A percentile compares a stretch with the other conserved stretches of the same genome.
Conservation (phyloP, 53 echinoderm and acorn worm genomes). For the Echinarachnius parma region DNA sequence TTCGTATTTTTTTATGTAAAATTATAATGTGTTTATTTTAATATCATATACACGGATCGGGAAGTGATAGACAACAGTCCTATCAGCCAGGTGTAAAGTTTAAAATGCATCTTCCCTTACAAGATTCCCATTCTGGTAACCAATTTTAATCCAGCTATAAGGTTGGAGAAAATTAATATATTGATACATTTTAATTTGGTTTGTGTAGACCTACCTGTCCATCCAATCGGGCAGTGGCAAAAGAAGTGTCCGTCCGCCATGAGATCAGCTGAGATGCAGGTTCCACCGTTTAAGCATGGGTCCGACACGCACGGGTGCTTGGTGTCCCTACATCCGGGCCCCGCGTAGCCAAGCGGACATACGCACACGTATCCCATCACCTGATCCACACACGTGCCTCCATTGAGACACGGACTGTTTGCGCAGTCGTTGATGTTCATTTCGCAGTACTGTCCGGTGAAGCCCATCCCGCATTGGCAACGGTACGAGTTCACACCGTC, state of each 20-base stretch:
- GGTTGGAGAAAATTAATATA: too few relatives aligned
- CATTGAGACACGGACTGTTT: conserved; percentile 68
- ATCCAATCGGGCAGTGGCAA: conserved; percentile 66
- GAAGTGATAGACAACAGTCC: too few relatives aligned
- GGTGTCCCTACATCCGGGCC: conserved; percentile 60
- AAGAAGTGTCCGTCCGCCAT: conserved; percentile 48
- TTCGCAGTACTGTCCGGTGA: conserved; percentile 68
- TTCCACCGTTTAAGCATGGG: conserved; percentile 69
- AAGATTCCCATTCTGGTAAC: too few relatives aligned
- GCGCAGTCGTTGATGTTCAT: conserved; percentile 79
- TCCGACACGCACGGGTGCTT: conserved; percentile 72
- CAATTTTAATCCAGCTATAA: too few relatives aligned
- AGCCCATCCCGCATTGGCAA: conserved; percentile 73
- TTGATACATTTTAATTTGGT: too few relatives aligned
- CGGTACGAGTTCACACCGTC: conserved; percentile 66
- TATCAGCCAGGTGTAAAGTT: too few relatives aligned
- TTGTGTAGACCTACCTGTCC: conserved; percentile 65
- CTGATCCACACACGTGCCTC: conserved; percentile 83
- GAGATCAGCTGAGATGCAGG: conserved; percentile 48
- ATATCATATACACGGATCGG: too few relatives aligned
- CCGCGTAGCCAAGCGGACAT: conserved; percentile 75
- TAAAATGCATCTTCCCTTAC: too few relatives aligned
- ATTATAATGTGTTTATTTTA: too few relatives aligned
- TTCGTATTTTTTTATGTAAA: too few relatives aligned
- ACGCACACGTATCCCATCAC: conserved; percentile 87